Evolutionary conservation across 2,113 vertebrate genomes (phyloP), one percentile per base, ranked within the genome.

Genomic region (Hiodon tergisus): DNA sequence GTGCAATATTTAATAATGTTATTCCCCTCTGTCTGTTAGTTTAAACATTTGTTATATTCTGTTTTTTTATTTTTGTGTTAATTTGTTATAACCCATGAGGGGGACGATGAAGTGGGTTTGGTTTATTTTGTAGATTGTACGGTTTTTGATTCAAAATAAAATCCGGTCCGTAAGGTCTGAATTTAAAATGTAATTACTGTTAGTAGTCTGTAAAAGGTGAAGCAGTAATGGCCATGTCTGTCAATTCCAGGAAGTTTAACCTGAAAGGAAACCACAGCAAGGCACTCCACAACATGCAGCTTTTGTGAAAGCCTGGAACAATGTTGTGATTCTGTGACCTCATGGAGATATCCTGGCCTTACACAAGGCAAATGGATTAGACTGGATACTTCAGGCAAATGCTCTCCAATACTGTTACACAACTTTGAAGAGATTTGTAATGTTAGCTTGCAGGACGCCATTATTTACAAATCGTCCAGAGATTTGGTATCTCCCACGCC

Each of bases 331-430:
- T 70, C 46, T 59, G 69, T 67, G 52, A n/a, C 10, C 48, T 53
- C 2, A 59, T 70, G 71, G 74, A 78, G 79, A 75, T 60, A 72
- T 52, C 7, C 51, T 70, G 69, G 63, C 57, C 77, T 68, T 77
- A 73, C 73, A 72, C 79, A 77, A 73, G 80, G 68, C 78, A 87
- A 84, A 85, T 4, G 75, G 78, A 81, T 78, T 82, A 83, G 73
- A n/a, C 73, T 68, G 74, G 85, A 72, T 82, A 76, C 84, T 85
- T 88, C 78, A 78, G 68, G 52, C 47, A 86, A 86, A 87, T 88
- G 81, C 81, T 76, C 78, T 83, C 83, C 76, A 76, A 77, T 80
- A 77, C 77, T 79, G 70, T 83, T 83, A 83, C 67, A 85, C 77
- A 89, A 83, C 70, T 75, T 77, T 60, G 74, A 86, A 82, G 57